Evolutionary conservation across 2,888 invertebrate species (phyloP).

Genomic region (Disparrhopalites patrizii): DNA sequence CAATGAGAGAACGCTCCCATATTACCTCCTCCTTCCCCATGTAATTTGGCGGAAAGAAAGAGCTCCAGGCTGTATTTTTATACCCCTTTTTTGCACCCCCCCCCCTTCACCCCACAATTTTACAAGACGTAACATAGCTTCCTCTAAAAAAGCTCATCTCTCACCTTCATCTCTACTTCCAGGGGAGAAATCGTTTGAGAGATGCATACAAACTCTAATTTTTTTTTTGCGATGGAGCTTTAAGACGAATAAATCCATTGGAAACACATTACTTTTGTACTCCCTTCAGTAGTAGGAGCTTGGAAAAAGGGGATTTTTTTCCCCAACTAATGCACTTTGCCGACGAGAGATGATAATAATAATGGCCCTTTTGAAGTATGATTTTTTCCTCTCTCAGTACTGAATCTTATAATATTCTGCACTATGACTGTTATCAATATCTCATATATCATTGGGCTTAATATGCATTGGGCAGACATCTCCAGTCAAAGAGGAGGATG

Average conservation of each 20-base stretch:
- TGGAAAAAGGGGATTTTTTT: too few relatives aligned
- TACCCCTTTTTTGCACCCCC: too few relatives aligned
- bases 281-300: too few relatives aligned
- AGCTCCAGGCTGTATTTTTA: background rate
- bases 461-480: background rate
- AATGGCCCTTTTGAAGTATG: too few relatives aligned
- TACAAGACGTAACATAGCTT: background rate
- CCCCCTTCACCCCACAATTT: too few relatives aligned
- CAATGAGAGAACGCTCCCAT: conserved; percentile 10
- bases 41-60: background rate
- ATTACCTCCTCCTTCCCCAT: background rate
- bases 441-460: background rate
- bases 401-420: background rate
- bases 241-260: conserved; percentile 5
- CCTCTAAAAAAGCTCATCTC: conserved; percentile 1
- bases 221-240: conserved; percentile 6
- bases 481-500: too few relatives aligned
- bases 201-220: too few relatives aligned
- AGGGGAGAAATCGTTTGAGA: too few relatives aligned
- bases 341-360: background rate
- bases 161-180: conserved; percentile 2
- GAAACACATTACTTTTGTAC: too few relatives aligned
- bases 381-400: too few relatives aligned
- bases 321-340: too few relatives aligned
- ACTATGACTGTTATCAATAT: background rate